Evolutionary conservation across 2,888 invertebrate species (phyloP), one percentile per base, ranked within the genome.

Genomic region (Junonia oenone): DNA sequence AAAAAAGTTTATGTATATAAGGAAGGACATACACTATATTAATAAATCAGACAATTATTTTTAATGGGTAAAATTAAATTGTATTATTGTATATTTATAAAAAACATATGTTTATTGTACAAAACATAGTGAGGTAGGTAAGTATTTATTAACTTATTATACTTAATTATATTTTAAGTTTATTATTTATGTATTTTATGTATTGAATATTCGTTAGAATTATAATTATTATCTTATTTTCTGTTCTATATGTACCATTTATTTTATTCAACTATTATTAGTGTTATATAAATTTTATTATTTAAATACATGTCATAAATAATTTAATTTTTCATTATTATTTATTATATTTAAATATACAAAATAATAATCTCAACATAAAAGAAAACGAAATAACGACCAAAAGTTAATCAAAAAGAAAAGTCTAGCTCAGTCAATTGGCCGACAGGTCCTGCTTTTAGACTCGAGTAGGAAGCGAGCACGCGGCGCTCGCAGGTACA

Each of bases 361-460:
- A n/a, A 13, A 13, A 19, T n/a, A n/a, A 17, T 40, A 11, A n/a
- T n/a, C n/a, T 17, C 17, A 11, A 2, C 11, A 17, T 9, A 1
- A 19, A 43, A 6, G n/a, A 43, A 26, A 37, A 45, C 9, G 38
- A 56, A 59, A 53, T 48, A 58, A 58, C 51, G 45, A 71, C 76
- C 68, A 80, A 73, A 72, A 14, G 40, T 22, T 14, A 26, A 26
- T 33, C 22, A 47, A 48, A 31, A 47, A 38, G 37, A 33, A 40
- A 53, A 48, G 22, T 48, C 33, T 45, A 49, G 38, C 56, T 72
- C 68, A 65, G 58, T 51, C 43, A 72, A 86, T 89, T 90, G 88
- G 87, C 82, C 84, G 72, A 81, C 90, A 89, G 89, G 90, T 90
- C 81, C 88, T 90, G 82, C 81, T 90, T 75, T 89, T 90, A 87